Base-by-base conservation (phyloP, 1,140 invertebrate species). In the Hylaeus volcanicus region DNA sequence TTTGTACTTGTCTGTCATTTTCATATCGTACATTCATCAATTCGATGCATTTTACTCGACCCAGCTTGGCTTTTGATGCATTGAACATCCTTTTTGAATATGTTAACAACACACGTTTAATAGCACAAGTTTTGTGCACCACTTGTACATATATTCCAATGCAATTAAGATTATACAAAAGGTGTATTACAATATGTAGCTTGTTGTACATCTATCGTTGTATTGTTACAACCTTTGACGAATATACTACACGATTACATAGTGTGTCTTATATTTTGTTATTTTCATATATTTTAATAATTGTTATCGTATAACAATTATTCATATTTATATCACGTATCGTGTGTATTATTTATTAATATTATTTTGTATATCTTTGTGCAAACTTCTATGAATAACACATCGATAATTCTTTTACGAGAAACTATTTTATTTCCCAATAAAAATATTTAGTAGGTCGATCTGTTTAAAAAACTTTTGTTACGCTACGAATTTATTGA, bases 1-100 rank as follows among this genome's bases (percentile, higher is more conserved):
- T 72, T n/a, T 15, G 2, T 72, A 8, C n/a, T 14, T 63, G n/a
- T 8, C 3, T 39, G n/a, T 3, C 15, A 0, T 77, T 70, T 26
- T 58, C 61, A 6, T 9, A 5, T 14, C 5, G 6, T 8, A 37
- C 53, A 51, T 53, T 4, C 12, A 60, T 26, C 11, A 41, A 37
- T 63, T 63, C n/a, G 26, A 61, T 71, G 56, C 5, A 63, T 53
- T 71, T 78, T 53, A 71, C n/a, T 53, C 60, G 66, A 71, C 58
- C 48, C n/a, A 78, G 48, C 63, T 71, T 12, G 15, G 48, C n/a
- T 61, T 11, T 60, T 15, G 37, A 60, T 60, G 37, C 9, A 77
- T 70, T 48, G 53, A 56, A 6, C 26, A 69, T 37, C 60, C 6
- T 8, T 58, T 48, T 58, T 39, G 41, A 41, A 60, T 48, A 58